phyloP scores from a whole-genome alignment of 2,888 invertebrate species.

The Orthosia gothica region DNA sequence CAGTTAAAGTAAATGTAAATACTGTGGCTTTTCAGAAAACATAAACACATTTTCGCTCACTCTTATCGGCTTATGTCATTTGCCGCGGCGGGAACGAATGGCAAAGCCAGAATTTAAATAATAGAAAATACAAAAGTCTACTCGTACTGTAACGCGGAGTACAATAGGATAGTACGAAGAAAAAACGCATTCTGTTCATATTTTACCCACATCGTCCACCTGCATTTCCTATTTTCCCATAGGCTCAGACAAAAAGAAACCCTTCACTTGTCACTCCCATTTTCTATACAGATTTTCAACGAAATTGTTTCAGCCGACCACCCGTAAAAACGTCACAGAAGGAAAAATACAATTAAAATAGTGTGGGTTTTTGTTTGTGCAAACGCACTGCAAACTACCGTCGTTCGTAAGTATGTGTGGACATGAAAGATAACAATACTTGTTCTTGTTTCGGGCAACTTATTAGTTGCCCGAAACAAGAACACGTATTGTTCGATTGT shows the following conservation, averaged over 20 bases:
- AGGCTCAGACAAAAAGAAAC: background rate
- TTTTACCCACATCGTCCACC: background rate
- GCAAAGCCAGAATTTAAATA: conserved; percentile 3
- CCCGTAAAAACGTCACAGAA: background rate
- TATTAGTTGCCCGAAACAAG: too few relatives aligned
- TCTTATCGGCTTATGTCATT: conserved; percentile 8
- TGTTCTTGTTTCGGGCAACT: too few relatives aligned
- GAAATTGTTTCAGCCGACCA: background rate
- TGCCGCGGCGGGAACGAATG: background rate
- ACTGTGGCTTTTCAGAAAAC: conserved; percentile 11
- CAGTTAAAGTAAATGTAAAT: background rate
- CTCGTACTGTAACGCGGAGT: background rate
- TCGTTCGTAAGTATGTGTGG: too few relatives aligned
- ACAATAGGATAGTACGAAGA: background rate
- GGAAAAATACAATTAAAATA: background rate
- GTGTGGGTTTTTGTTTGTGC: background rate
- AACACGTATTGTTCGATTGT: too few relatives aligned
- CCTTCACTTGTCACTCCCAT: background rate
- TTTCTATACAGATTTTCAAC: background rate
- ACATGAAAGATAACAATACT: too few relatives aligned
- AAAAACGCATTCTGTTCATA: background rate
- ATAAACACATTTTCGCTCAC: background rate
- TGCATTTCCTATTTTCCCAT: background rate
- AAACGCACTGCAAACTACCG: background rate
- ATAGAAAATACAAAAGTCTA: background rate